Evolutionary conservation across 2,797 vertebrate species (phyloP), one percentile per base, ranked within the genome.

Genomic region (Fringilla coelebs): DNA sequence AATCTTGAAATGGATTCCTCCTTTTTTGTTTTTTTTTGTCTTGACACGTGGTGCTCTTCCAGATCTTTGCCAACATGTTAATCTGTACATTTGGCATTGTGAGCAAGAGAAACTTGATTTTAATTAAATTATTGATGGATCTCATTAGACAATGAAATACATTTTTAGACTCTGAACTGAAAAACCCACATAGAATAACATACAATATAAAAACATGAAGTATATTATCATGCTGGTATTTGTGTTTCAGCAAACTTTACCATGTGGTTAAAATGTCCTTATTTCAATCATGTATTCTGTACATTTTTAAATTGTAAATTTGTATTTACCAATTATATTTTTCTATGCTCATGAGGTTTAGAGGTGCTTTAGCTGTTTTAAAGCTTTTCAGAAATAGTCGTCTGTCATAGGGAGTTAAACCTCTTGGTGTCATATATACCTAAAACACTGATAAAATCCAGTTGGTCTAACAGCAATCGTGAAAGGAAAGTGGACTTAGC

Each of bases 111-210:
- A 4, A 24, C 25, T 62, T 34, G 4, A 7, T 26, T 86, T 87
- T 65, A 81, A 48, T 73, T 57, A 76, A 82, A 43, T 63, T 67
- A 22, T 28, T 66, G 13, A 28, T 49, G 12, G 19, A 58, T 62
- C 7, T 74, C 17, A n/a, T 75, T 68, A 52, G 16, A 34, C 3
- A 76, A 48, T 48, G 8, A 28, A 66, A 76, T 61, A 36, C 18
- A 1, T 1, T 80, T 82, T 77, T 45, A 43, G 16, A 34, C 15
- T 83, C 20, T 77, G 29, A 67, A 62, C 7, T 26, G 9, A 9
- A 61, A 65, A 60, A 4, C 0, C 0, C 10, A 24, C 6, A 6
- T 32, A 24, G 18, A 76, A 61, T 55, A 49, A 7, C 13, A 31
- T 15, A 31, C 2, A 48, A 13, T 57, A 31, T 17, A 46, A 72